Evolutionary conservation across 2,113 vertebrate species (phyloP).

Genomic region (Neotoma lepida): DNA sequence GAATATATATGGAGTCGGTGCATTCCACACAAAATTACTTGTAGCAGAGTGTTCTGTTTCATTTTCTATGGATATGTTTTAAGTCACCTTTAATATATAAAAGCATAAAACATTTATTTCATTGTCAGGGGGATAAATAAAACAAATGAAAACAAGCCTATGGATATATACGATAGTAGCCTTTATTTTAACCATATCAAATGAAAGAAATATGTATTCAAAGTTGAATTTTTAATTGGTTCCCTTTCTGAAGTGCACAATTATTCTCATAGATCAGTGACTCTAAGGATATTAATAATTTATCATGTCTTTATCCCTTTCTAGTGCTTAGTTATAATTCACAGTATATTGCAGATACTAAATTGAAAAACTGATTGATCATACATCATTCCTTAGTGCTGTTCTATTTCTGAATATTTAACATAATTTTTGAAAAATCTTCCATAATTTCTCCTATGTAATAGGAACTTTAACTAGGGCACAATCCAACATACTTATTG

Average conservation of each 20-base stretch:
- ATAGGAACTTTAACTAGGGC: not conserved
- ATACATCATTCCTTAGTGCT: not conserved
- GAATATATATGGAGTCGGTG: not conserved
- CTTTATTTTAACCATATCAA: not conserved
- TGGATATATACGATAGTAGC: not conserved
- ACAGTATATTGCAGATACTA: not conserved
- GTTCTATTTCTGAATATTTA: not conserved
- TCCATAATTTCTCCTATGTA: not conserved
- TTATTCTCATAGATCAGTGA: not conserved
- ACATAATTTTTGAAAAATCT: not conserved
- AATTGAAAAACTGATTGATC: conserved; percentile 40
- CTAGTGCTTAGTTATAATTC: conserved; percentile 38
- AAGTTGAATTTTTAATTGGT: not conserved
- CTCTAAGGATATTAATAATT: conserved; percentile 33
- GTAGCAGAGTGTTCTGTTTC: not conserved
- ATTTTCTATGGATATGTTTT: not conserved
- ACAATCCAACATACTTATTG: not conserved
- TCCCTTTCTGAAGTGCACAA: not conserved
- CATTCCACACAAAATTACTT: not conserved
- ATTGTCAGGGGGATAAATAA: not conserved
- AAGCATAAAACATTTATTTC: not conserved
- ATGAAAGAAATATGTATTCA: not conserved
- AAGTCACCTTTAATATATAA: conserved; percentile 24
- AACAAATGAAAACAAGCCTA: not conserved
- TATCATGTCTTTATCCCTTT: conserved; percentile 1